phyloP scores from a whole-genome alignment of 1,140 invertebrate species.

The Ylistrum balloti region DNA sequence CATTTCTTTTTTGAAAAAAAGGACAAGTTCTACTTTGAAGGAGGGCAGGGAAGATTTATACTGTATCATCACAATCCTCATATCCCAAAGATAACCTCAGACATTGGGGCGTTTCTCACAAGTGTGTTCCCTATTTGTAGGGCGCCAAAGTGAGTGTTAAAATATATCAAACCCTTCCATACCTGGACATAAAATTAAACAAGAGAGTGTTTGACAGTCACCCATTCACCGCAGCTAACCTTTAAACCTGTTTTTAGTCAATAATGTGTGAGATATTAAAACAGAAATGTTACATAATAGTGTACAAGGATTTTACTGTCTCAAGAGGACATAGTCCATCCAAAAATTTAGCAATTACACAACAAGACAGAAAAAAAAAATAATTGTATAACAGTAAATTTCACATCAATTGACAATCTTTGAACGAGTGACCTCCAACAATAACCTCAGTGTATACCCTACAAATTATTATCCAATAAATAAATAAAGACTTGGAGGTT shows the following conservation, averaged over 20 bases:
- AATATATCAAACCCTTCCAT: not conserved
- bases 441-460: not conserved
- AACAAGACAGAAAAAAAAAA: not conserved
- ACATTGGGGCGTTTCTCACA: not conserved
- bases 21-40: not conserved
- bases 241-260: not conserved
- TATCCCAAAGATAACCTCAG: not conserved
- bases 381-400: not conserved
- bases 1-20: not conserved
- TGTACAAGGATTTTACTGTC: not conserved
- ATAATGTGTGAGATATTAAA: not conserved
- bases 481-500: slow-evolving; percentile 16
- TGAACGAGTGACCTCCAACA: not conserved
- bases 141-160: not conserved
- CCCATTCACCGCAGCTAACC: not conserved
- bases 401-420: not conserved
- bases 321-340: not conserved
- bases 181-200: not conserved
- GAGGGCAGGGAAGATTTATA: not conserved
- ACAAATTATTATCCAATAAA: slow-evolving; percentile 36
- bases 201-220: not conserved
- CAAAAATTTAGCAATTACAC: not conserved
- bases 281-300: not conserved
- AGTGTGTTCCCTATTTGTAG: not conserved
- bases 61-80: not conserved